A percentile compares a stretch with the other conserved stretches of the same genome.
phyloP scores from a whole-genome alignment of 1,140 invertebrate species.

The Atta cephalotes region DNA sequence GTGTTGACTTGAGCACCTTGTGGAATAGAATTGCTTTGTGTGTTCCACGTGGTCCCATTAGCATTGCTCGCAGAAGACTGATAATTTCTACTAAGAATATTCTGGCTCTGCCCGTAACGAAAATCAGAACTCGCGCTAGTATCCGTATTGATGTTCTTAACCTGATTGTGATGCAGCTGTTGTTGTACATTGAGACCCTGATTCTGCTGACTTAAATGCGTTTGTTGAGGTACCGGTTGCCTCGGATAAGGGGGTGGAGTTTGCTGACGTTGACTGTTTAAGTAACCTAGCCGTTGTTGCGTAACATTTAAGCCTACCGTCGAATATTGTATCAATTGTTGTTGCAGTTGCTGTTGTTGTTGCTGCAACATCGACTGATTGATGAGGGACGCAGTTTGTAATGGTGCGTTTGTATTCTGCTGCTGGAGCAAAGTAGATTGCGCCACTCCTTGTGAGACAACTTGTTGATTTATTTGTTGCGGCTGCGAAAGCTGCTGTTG shows the following conservation, averaged over 20 bases:
- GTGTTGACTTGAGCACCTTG: constrained; percentile 79
- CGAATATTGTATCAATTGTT: constrained; percentile 79
- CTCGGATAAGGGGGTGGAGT: constrained; percentile 84
- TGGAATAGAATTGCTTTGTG: constrained; percentile 77
- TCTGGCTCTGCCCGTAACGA: constrained; percentile 85
- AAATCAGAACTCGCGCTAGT: constrained; percentile 84
- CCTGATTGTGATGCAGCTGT: constrained; percentile 84
- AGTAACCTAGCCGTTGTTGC: constrained; percentile 83
- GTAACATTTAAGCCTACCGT: constrained; percentile 75
- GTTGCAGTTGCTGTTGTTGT: constrained; percentile 78
- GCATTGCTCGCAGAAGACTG: constrained; percentile 66
- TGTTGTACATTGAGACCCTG: constrained; percentile 84
- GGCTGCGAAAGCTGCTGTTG: constrained; percentile 62
- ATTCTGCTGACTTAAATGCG: constrained; percentile 77
- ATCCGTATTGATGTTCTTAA: constrained; percentile 83
- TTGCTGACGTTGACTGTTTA: constrained; percentile 84
- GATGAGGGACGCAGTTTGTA: constrained; percentile 75
- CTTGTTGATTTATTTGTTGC: constrained; percentile 71
- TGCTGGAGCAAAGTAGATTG: constrained; percentile 77
- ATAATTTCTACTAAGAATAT: constrained; percentile 85
- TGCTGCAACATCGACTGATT: constrained; percentile 78
- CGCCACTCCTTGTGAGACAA: constrained; percentile 69
- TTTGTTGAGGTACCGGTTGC: constrained; percentile 82
- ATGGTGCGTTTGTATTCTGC: constrained; percentile 77
- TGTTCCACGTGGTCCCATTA: constrained; percentile 80